These are phyloP conservation scores for Sepiola atlantica DNA, from an alignment of 2,888 invertebrate species.

Conservation along the genomic window DNA sequence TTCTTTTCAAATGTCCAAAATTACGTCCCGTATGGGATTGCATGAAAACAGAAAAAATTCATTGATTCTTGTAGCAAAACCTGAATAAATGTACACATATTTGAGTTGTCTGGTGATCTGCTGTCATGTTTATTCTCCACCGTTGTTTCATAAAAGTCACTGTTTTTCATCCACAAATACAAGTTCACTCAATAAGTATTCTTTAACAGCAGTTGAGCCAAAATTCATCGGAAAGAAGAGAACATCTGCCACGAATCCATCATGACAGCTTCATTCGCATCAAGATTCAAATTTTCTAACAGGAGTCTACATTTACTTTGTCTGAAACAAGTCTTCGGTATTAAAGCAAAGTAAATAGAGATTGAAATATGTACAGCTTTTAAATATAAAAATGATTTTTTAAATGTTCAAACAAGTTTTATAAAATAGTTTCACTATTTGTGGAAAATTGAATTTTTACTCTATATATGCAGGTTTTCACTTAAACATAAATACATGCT, in stretches of 20 bases:
- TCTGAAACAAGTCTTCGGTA: background rate
- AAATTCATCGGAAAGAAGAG: background rate
- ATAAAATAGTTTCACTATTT: background rate
- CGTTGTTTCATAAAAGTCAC: background rate
- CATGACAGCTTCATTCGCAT: background rate
- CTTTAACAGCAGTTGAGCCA: background rate
- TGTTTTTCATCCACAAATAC: constrained; percentile 2
- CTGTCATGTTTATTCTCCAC: background rate
- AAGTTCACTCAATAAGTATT: background rate
- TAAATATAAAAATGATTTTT: background rate
- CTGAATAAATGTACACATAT: constrained; percentile 33
- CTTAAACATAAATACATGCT: background rate
- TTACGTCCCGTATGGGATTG: constrained; percentile 45
- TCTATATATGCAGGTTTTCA: background rate
- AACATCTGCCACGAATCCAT: background rate
- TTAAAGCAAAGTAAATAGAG: background rate
- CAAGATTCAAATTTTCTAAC: background rate
- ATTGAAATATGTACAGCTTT: background rate
- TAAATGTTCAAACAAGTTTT: background rate
- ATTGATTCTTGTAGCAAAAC: constrained; percentile 40
- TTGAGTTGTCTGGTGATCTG: background rate
- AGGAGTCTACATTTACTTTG: background rate
- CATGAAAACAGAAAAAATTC: constrained; percentile 45
- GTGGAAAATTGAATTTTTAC: background rate
- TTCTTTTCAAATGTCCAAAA: constrained; percentile 45